Evolutionary conservation across 2,888 invertebrate species (phyloP), one percentile per base, ranked within the genome.

Genomic region (Vandiemenella viatica): DNA sequence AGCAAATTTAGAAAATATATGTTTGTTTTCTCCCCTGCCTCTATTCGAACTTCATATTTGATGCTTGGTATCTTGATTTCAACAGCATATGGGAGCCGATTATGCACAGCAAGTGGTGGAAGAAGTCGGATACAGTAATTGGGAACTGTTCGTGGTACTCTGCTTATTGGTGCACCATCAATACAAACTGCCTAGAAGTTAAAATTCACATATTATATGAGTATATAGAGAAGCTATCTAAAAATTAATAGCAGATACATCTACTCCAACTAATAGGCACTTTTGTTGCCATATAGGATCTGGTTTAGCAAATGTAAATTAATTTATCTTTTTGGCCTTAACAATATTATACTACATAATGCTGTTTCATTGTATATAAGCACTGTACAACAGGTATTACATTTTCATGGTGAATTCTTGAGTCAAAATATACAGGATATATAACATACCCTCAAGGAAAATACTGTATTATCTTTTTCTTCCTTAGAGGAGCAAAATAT

Each of bases 21-120:
- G 54, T 79, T 79, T 20, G 76, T 73, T 52, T 75, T 74, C 57
- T 84, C 84, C 1, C 86, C 83, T 0, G 83, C 78, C 61, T 83
- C 83, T 8, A 82, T 70, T 53, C 80, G 73, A 54, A 74, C 69
- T 45, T 54, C 54, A 56, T 71, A 70, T 52, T 70, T 69, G 8
- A 72, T 64, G 15, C 63, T 61, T 3, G 71, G 65, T 50, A 74
- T 70, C 57, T 68, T 67, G 5, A 80, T 68, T 60, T 79, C 76
- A 22, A 83, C 63, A 1, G 81, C 79, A 63, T 82, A 82, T 0
- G 87, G 86, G 37, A 88, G 68, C 21, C 80, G 78, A 64, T 87
- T 88, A 68, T 83, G 80, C 13, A 88, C 67, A 5, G 79, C 73
- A 17, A 87, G 67, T 0, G 87, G 83, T 0, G 87, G 83, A 43